A percentile compares a stretch with the other conserved stretches of the same genome.
phyloP scores from a whole-genome alignment of 2,888 invertebrate genomes.

The Onchidella celtica region DNA sequence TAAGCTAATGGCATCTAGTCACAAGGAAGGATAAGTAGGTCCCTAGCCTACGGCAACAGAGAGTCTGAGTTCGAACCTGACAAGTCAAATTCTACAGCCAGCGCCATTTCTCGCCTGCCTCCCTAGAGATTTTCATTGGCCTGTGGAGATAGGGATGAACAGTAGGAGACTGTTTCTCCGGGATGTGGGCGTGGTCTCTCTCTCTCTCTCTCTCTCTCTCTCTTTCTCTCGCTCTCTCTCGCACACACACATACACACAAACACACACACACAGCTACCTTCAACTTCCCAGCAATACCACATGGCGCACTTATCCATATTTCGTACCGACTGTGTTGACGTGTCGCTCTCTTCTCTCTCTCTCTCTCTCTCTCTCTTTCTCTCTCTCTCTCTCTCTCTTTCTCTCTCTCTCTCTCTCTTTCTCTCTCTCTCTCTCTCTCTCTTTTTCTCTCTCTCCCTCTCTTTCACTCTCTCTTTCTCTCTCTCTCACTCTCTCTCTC shows the following conservation, averaged over 20 bases:
- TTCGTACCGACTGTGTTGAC: neutral
- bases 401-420: slow-evolving; percentile 31
- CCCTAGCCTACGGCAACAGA: too few species aligned
- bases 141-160: too few species aligned
- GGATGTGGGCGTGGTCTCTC: neutral
- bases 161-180: neutral
- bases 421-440: slow-evolving; percentile 25
- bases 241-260: too few species aligned
- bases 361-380: slow-evolving; percentile 5
- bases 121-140: too few species aligned
- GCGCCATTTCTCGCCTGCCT: too few species aligned
- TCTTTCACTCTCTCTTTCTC: slow-evolving; percentile 16
- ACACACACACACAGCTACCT: neutral
- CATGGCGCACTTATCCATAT: neutral
- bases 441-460: slow-evolving; percentile 1
- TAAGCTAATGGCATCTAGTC: too few species aligned
- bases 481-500: slow-evolving; percentile 24
- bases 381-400: slow-evolving; percentile 1
- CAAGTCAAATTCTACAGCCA: too few species aligned
- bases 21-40: too few species aligned
- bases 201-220: neutral
- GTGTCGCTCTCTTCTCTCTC: neutral
- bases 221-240: too few species aligned
- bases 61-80: too few species aligned
- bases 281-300: neutral